A percentile compares a stretch with the other conserved stretches of the same genome.
Conservation (phyloP, 1,140 invertebrate species). For the Drosophila eugracilis region DNA sequence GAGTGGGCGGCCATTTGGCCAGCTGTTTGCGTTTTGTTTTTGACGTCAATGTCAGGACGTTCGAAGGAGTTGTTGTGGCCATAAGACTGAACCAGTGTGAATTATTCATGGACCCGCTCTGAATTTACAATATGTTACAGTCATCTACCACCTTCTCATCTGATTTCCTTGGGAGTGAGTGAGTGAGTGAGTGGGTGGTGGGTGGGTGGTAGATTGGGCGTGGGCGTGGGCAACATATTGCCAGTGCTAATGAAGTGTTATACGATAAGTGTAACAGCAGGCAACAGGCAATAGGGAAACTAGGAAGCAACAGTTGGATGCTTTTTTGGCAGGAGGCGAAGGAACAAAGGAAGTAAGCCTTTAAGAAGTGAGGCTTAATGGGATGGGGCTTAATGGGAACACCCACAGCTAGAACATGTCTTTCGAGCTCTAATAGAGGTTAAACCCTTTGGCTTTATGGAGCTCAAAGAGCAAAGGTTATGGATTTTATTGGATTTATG, state of each 20-base stretch:
- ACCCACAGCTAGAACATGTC: background rate
- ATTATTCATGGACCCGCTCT: conserved; percentile 68
- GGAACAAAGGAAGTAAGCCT: background rate
- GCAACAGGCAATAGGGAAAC: conserved; percentile 61
- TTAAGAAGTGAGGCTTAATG: conserved; percentile 4
- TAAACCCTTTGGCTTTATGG: background rate
- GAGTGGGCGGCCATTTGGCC: conserved; percentile 62
- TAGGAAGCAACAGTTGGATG: conserved; percentile 64
- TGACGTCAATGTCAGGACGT: conserved; percentile 76
- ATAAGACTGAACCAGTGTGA: conserved; percentile 53
- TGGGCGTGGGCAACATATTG: conserved; percentile 72
- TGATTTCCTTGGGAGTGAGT: no score
- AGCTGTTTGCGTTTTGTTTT: conserved; percentile 68
- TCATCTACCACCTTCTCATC: background rate
- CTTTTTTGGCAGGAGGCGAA: conserved; percentile 34
- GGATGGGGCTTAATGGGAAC: background rate
- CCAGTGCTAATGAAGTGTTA: conserved; percentile 70
- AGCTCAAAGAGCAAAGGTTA: background rate
- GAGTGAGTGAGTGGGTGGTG: background rate
- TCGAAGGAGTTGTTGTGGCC: conserved; percentile 41
- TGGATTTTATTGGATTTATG: background rate
- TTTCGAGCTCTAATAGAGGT: background rate
- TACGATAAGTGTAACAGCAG: conserved; percentile 75
- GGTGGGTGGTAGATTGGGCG: conserved; percentile 7
- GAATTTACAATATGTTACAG: conserved; percentile 63